These are phyloP conservation scores for Conops quadrifasciatus DNA, from an alignment of 2,888 invertebrate genomes.

Conservation along the genomic window DNA sequence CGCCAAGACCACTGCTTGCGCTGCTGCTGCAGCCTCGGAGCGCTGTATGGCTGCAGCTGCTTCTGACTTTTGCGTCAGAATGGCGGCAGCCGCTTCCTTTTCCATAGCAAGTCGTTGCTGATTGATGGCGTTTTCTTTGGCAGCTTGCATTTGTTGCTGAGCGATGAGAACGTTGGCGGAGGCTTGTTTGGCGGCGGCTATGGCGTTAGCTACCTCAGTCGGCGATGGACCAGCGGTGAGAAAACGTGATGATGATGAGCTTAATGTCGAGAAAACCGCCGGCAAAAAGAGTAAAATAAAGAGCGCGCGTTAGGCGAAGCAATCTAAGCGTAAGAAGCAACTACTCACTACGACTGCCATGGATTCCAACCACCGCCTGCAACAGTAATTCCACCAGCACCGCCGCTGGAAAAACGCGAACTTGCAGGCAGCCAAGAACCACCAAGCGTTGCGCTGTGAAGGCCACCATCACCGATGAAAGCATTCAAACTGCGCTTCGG, in stretches of 20 bases:
- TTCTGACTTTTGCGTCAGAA: constrained; percentile 72
- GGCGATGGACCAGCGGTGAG: constrained; percentile 65
- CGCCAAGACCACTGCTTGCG: constrained; percentile 72
- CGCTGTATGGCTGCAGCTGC: constrained; percentile 74
- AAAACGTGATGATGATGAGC: background rate
- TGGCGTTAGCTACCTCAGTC: constrained; percentile 75
- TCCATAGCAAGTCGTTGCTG: constrained; percentile 78
- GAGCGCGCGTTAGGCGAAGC: too few species aligned
- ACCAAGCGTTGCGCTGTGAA: constrained; percentile 15
- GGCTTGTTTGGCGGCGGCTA: constrained; percentile 79
- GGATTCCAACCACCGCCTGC: constrained; percentile 47
- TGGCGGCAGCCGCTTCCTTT: constrained; percentile 77
- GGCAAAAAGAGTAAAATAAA: background rate
- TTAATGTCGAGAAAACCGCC: background rate
- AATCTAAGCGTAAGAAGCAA: too few species aligned
- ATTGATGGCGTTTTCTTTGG: constrained; percentile 75
- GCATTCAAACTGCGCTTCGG: constrained; percentile 54
- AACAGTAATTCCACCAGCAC: constrained; percentile 38
- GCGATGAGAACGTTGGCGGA: constrained; percentile 75
- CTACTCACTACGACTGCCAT: constrained; percentile 46
- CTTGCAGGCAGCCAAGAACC: constrained; percentile 47
- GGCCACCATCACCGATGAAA: constrained; percentile 44
- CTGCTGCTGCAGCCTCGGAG: constrained; percentile 74
- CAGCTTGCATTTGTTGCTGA: constrained; percentile 77
- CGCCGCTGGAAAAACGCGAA: constrained; percentile 36